Conservation (phyloP, 2,797 vertebrate genomes). For the Sebastes diaconus region DNA sequence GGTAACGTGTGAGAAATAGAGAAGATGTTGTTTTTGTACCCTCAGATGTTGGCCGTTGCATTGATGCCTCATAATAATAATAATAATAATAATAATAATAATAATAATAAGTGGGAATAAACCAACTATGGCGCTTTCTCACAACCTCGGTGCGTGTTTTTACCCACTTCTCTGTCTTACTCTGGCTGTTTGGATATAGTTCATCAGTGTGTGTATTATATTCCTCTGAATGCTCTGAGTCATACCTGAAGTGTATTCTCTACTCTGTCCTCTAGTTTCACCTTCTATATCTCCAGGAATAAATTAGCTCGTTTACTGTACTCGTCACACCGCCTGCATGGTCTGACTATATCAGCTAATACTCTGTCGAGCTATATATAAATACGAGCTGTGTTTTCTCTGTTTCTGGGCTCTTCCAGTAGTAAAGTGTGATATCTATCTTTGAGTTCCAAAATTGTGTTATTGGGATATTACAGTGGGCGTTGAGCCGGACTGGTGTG, state of each 20-base stretch:
- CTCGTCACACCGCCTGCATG: neutral
- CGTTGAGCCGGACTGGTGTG: constrained; percentile 71
- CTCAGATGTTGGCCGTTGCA: constrained; percentile 1
- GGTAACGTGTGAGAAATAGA: neutral
- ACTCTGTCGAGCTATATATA: neutral
- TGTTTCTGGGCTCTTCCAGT: neutral
- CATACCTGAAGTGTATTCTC: constrained; percentile 22
- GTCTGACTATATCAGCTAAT: neutral
- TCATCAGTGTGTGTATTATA: constrained; percentile 2
- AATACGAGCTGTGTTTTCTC: neutral
- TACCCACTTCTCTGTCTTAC: constrained; percentile 56
- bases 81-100: neutral
- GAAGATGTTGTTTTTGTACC: neutral
- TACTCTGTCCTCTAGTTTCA: constrained; percentile 64
- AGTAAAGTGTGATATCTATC: constrained; percentile 9
- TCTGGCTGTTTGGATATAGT: constrained; percentile 26
- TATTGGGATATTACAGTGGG: constrained; percentile 88
- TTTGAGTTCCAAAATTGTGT: constrained; percentile 81
- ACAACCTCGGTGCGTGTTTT: constrained; percentile 50
- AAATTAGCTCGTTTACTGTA: constrained; percentile 6
- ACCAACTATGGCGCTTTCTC: constrained; percentile 68
- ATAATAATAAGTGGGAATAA: constrained; percentile 31
- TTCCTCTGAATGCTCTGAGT: constrained; percentile 16
- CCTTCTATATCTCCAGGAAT: constrained; percentile 51
- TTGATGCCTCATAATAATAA: constrained; percentile 2